Evolutionary conservation across 2,113 vertebrate genomes (phyloP).

Genomic region (Anhinga rufa): DNA sequence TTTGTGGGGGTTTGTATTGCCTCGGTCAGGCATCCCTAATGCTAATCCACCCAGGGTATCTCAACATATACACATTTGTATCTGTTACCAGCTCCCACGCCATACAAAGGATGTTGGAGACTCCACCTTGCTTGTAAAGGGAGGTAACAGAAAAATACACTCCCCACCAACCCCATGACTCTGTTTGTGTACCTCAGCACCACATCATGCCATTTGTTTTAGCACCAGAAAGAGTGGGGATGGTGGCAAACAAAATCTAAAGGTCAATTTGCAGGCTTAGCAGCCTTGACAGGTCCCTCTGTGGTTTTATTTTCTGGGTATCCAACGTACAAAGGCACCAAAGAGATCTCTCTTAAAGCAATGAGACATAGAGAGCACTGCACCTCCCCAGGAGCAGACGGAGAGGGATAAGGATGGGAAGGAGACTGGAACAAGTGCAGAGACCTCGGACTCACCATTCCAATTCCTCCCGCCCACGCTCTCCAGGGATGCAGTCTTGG

Average conservation of each 20-base stretch:
- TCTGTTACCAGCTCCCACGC: neutral
- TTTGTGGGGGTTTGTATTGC: neutral
- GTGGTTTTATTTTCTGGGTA: neutral
- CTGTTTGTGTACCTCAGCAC: neutral
- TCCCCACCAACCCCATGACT: neutral
- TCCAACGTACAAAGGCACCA: neutral
- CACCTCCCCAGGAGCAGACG: neutral
- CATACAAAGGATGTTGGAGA: neutral
- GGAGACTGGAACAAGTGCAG: neutral
- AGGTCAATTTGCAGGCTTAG: neutral
- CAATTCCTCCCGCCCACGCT: fast-evolving
- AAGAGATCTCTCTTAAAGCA: neutral
- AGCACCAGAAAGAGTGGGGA: neutral
- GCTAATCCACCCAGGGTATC: neutral
- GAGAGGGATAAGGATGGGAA: neutral
- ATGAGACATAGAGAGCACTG: neutral
- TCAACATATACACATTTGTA: neutral
- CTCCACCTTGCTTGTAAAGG: neutral
- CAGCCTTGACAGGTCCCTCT: neutral
- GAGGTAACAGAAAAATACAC: neutral
- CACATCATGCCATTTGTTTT: neutral
- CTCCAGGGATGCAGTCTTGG: neutral
- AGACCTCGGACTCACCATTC: neutral
- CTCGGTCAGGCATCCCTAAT: neutral
- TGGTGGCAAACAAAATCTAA: neutral